These are phyloP conservation scores for Pangasianodon gigas DNA, from an alignment of 2,113 vertebrate species.

Conservation along the genomic window DNA sequence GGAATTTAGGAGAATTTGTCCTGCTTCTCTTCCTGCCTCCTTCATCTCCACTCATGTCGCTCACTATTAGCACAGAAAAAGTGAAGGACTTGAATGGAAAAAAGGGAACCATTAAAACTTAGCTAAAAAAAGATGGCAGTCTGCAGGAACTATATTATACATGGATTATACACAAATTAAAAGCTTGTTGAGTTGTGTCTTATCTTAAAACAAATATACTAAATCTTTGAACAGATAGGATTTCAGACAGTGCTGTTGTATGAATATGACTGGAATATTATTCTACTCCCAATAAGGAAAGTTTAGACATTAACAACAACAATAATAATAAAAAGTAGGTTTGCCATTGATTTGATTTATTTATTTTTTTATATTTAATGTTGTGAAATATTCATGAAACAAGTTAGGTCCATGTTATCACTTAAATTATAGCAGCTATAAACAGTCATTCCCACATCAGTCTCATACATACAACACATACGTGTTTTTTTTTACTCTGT, in stretches of 20 bases:
- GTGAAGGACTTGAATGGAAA: not conserved
- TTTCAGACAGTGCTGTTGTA: not conserved
- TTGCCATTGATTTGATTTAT: not conserved
- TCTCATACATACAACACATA: too few species aligned
- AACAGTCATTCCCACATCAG: not conserved
- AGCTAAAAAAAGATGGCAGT: not conserved
- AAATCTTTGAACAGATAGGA: not conserved
- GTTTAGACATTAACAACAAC: not conserved
- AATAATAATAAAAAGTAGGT: not conserved
- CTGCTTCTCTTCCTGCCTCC: conserved; percentile 30
- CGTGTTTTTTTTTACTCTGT: too few species aligned
- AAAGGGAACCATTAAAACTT: not conserved
- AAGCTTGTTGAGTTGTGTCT: not conserved
- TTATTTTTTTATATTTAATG: not conserved
- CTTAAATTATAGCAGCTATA: not conserved
- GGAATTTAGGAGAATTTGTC: conserved; percentile 44
- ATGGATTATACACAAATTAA: not conserved
- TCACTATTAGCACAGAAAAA: conserved; percentile 11
- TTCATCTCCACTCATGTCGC: not conserved
- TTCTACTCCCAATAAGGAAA: not conserved
- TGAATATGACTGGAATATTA: not conserved
- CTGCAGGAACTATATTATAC: not conserved
- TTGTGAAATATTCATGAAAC: not conserved
- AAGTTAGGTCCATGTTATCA: not conserved
- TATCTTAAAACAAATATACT: not conserved